These are phyloP conservation scores for Drosophila imparisetae DNA, from an alignment of 2,888 invertebrate species.

Conservation along the genomic window DNA sequence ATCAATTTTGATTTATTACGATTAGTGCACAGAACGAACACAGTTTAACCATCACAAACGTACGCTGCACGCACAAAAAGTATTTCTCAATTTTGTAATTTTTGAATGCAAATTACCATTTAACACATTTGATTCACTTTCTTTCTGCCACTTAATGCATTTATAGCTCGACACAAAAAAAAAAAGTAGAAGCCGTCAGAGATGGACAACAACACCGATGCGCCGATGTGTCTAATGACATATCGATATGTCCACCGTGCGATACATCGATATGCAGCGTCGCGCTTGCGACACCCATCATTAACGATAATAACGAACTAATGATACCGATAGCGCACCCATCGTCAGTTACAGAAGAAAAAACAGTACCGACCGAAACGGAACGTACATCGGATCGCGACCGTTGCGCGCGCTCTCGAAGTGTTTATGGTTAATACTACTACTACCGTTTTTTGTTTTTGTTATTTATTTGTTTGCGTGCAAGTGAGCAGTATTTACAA, in stretches of 20 bases:
- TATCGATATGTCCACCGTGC: conserved; percentile 9
- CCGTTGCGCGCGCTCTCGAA: conserved; percentile 49
- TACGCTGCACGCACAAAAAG: not conserved
- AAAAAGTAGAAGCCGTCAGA: conserved; percentile 39
- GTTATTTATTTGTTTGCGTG: conserved; percentile 17
- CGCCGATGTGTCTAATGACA: not conserved
- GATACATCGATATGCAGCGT: conserved; percentile 26
- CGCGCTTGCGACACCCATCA: not conserved
- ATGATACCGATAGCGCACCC: conserved; percentile 30
- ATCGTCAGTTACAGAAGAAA: conserved; percentile 44
- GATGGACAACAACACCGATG: conserved; percentile 21
- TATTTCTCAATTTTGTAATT: not conserved
- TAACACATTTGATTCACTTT: conserved; percentile 48
- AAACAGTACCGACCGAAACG: conserved; percentile 38
- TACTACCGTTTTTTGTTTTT: conserved; percentile 20
- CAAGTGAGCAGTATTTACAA: conserved; percentile 1
- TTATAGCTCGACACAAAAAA: conserved; percentile 39
- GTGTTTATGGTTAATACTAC: conserved; percentile 22
- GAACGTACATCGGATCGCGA: conserved; percentile 44
- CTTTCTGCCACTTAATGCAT: conserved; percentile 31
- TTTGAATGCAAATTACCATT: conserved; percentile 39
- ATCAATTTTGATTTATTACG: not conserved
- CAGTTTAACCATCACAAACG: not conserved
- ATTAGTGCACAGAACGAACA: conserved; percentile 3
- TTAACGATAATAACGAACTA: not conserved